phyloP scores from a whole-genome alignment of 1,140 invertebrate genomes.

The Drosophila ogumai region DNA sequence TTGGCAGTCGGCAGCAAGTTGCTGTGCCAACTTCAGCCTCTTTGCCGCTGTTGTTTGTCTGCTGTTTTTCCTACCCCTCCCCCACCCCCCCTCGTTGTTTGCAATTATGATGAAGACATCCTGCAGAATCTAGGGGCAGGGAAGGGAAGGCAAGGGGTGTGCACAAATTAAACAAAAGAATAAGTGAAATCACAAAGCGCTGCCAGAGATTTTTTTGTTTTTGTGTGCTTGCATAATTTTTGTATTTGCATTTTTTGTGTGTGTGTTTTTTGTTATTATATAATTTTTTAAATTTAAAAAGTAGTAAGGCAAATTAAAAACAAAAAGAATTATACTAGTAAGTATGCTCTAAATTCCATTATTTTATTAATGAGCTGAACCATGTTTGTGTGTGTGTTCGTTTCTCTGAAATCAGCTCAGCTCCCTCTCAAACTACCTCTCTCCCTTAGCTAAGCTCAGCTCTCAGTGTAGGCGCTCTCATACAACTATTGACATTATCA shows the following conservation, averaged over 20 bases:
- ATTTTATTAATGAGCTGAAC: too few relatives aligned
- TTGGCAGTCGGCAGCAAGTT: slow-evolving; percentile 51
- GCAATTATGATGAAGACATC: slow-evolving; percentile 67
- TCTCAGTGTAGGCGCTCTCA: too few relatives aligned
- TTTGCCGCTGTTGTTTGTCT: slow-evolving; percentile 31
- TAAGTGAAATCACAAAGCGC: slow-evolving; percentile 67
- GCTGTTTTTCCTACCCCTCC: slow-evolving; percentile 38
- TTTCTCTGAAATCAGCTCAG: too few relatives aligned
- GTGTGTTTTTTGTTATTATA: too few relatives aligned
- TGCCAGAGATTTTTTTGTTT: slow-evolving; percentile 30
- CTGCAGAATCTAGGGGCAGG: not conserved
- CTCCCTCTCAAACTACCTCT: too few relatives aligned
- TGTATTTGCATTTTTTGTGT: slow-evolving; percentile 59
- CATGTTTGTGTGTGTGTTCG: too few relatives aligned
- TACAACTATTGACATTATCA: too few relatives aligned
- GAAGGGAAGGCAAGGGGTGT: not conserved
- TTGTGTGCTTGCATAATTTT: slow-evolving; percentile 50
- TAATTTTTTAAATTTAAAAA: too few relatives aligned
- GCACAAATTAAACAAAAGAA: slow-evolving; percentile 68
- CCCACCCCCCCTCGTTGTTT: slow-evolving; percentile 58
- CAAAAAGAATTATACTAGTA: too few relatives aligned
- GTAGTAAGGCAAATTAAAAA: too few relatives aligned
- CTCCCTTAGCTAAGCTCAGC: too few relatives aligned
- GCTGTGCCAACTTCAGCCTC: slow-evolving; percentile 58
- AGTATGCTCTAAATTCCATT: too few relatives aligned